These are phyloP conservation scores for Petrocephalus zakoni DNA, from an alignment of 2,113 vertebrate species.

Conservation along the genomic window DNA sequence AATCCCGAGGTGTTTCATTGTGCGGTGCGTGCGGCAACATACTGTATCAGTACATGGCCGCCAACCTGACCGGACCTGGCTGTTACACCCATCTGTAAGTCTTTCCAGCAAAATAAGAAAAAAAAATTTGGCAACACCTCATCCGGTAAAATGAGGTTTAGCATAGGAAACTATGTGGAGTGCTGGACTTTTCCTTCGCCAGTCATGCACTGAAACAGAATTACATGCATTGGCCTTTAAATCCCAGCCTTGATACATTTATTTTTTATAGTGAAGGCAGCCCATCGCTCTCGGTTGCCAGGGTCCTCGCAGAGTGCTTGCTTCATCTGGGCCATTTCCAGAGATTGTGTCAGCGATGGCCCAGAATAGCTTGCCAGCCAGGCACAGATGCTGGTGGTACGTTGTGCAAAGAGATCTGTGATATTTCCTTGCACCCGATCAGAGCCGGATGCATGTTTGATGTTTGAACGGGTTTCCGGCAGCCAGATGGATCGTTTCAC, in stretches of 20 bases:
- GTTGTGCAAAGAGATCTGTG: conserved; percentile 38
- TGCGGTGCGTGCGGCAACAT: no score
- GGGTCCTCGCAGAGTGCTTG: conserved; percentile 34
- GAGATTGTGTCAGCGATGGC: conserved; percentile 41
- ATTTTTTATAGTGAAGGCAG: conserved; percentile 42
- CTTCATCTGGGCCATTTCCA: conserved; percentile 44
- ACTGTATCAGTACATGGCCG: no score
- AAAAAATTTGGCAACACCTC: not conserved
- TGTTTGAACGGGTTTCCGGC: conserved; percentile 34
- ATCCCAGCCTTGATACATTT: conserved; percentile 36
- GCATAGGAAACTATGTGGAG: not conserved
- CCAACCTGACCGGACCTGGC: no score
- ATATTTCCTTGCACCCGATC: conserved; percentile 43
- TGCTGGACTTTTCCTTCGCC: not conserved
- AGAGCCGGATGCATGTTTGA: conserved; percentile 33
- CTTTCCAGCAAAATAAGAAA: not conserved
- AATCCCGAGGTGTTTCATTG: no score
- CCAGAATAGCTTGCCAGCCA: conserved; percentile 32
- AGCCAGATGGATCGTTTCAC: conserved; percentile 64
- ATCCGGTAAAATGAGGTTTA: not conserved
- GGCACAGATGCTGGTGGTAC: not conserved
- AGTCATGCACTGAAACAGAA: not conserved
- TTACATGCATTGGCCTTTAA: conserved; percentile 3
- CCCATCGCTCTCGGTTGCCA: conserved; percentile 42
- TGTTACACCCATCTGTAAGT: not conserved